These are phyloP conservation scores for Macropus fuliginosus DNA, from an alignment of 2,797 vertebrate genomes.

Conservation along the genomic window DNA sequence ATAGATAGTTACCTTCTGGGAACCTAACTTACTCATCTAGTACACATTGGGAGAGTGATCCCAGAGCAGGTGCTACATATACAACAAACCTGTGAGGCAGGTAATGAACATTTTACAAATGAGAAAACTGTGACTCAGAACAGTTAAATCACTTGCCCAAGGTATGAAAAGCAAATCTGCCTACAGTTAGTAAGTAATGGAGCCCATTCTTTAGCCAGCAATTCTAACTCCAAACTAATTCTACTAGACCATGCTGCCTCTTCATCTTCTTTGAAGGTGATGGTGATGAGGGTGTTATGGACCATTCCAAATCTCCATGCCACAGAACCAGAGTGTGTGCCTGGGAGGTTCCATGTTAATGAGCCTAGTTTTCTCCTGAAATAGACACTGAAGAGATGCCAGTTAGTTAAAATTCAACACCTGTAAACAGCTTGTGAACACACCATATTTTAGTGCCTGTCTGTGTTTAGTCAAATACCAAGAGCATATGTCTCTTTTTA, in stretches of 20 bases:
- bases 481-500: conserved; percentile 75
- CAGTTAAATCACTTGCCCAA: not conserved
- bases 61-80: not conserved
- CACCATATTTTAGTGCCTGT: conserved; percentile 67
- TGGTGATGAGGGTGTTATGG: not conserved
- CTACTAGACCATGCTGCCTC: no score
- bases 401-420: conserved; percentile 66
- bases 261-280: not conserved
- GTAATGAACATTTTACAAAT: not conserved
- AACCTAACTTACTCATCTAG: not conserved
- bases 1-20: not conserved
- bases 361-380: conserved; percentile 49
- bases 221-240: not conserved
- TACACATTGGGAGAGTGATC: not conserved
- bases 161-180: not conserved
- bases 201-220: not conserved
- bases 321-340: not conserved
- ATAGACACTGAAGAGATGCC: conserved; percentile 36
- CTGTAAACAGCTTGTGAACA: conserved; percentile 57
- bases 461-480: conserved; percentile 72
- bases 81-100: not conserved
- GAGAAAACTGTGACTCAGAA: not conserved
- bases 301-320: not conserved
- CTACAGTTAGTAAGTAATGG: not conserved
- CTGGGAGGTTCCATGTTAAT: not conserved